Percentiles rank a stretch among this genome's conserved stretches.
phyloP scores from a whole-genome alignment of 2,797 vertebrate species.

The Emydoidea blandingii region DNA sequence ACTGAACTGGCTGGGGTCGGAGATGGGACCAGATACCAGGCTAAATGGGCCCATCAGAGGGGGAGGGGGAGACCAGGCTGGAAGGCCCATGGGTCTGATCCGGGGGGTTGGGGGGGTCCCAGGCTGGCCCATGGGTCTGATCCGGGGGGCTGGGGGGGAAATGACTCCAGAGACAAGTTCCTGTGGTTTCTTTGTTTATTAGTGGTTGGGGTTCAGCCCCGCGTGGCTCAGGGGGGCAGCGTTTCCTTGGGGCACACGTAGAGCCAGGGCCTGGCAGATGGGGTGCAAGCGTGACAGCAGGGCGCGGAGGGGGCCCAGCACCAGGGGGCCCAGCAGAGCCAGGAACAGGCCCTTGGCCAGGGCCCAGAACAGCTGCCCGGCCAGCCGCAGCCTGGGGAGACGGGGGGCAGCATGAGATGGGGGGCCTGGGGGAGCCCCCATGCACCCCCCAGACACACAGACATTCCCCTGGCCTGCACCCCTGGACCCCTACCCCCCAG shows the following conservation, averaged over 20 bases:
- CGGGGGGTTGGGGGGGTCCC: too few species aligned
- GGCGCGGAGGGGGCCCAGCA: background rate
- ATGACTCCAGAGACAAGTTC: background rate
- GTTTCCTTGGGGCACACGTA: background rate
- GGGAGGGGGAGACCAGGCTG: too few species aligned
- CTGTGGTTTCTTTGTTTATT: background rate
- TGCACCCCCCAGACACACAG: background rate
- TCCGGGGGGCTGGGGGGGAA: background rate
- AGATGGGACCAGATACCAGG: too few species aligned
- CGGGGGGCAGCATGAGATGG: background rate
- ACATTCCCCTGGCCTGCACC: background rate
- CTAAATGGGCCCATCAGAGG: too few species aligned
- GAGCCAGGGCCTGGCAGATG: background rate
- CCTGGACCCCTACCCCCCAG: too few species aligned
- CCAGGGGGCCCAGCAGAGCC: background rate
- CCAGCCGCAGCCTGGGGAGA: background rate
- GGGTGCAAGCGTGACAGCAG: background rate
- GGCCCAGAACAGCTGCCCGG: background rate
- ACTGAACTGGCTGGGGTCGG: background rate
- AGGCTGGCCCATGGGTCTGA: background rate
- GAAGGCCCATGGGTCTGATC: too few species aligned
- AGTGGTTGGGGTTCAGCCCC: too few species aligned
- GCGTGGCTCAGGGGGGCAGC: background rate
- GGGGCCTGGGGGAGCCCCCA: background rate
- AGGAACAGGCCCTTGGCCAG: background rate